Percentiles rank a stretch among this genome's conserved stretches.
phyloP scores from a whole-genome alignment of 2,113 vertebrate species.

The Anolis sagrei region DNA sequence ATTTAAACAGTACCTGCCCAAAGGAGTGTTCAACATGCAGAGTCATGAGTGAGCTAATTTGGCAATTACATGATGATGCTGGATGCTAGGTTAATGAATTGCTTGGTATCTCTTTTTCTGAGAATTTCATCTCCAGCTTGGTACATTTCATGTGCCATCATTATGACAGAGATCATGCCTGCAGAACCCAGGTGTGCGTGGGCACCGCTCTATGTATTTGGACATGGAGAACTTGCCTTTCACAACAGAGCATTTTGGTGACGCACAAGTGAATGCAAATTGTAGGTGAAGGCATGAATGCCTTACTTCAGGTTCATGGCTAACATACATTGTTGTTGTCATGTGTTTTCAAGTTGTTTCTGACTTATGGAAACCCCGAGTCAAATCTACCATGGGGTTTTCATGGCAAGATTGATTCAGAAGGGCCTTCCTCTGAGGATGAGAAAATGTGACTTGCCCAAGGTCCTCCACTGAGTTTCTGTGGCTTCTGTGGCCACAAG shows the following conservation, averaged over 20 bases:
- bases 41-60: conserved; percentile 53
- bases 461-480: no score
- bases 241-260: not conserved
- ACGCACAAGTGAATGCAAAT: not conserved
- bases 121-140: conserved; percentile 11
- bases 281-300: not conserved
- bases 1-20: conserved; percentile 44
- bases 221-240: not conserved
- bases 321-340: not conserved
- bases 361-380: no score
- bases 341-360: no score
- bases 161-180: not conserved
- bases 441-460: no score
- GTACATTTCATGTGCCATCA: not conserved
- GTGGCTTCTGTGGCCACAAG: no score
- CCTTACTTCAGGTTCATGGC: not conserved
- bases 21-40: conserved; percentile 46
- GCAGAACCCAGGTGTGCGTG: not conserved
- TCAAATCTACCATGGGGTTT: no score
- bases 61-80: conserved; percentile 23
- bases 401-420: no score
- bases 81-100: not conserved
- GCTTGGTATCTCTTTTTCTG: conserved; percentile 5
- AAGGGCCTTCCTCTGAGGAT: no score
- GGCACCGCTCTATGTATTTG: not conserved